Evolutionary conservation across 2,797 vertebrate genomes (phyloP), one percentile per base, ranked within the genome.

Genomic region (Muscicapa comitata): DNA sequence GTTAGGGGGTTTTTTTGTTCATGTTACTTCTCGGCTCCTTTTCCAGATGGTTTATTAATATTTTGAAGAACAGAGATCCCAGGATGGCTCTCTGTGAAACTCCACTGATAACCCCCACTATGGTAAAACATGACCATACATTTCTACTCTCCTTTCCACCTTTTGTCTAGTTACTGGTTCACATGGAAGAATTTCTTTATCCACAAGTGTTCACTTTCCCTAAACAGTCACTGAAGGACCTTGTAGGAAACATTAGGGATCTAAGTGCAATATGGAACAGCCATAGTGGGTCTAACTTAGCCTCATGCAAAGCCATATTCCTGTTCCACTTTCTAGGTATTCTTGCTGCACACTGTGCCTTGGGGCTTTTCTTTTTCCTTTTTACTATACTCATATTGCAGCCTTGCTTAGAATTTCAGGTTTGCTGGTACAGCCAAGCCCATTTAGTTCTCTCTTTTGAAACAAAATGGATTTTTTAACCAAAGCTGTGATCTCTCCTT

Each of bases 1-100:
- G 8, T 29, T 53, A n/a, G n/a, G 38, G 31, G 2, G 1, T 1
- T 8, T 25, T 37, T 48, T 43, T 25, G 2, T 13, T 37, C 5
- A 5, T 53, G 26, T 80, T 65, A 12, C 10, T 80, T n/a, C 8
- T 66, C 26, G 40, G 8, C 13, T 78, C 7, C 26, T 68, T 88
- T 83, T 62, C 25, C 35, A 25, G 3, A 13, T 55, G 9, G 12
- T n/a, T 86, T 20, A 51, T 53, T 8, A 71, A n/a, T 61, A 67
- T 76, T 79, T 77, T 74, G 35, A 50, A 38, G n/a, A 63, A 19
- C 61, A 31, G 15, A 53, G 2, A 17, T 75, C 23, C 35, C 58
- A 81, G 55, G 28, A 66, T 13, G 38, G 8, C 10, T 54, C 8
- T 48, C 75, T 67, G 11, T n/a, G 55, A 89, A 74, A 67, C 9